Conservation (phyloP, 2,113 vertebrate genomes). For the Cheirogaleus medius region DNA sequence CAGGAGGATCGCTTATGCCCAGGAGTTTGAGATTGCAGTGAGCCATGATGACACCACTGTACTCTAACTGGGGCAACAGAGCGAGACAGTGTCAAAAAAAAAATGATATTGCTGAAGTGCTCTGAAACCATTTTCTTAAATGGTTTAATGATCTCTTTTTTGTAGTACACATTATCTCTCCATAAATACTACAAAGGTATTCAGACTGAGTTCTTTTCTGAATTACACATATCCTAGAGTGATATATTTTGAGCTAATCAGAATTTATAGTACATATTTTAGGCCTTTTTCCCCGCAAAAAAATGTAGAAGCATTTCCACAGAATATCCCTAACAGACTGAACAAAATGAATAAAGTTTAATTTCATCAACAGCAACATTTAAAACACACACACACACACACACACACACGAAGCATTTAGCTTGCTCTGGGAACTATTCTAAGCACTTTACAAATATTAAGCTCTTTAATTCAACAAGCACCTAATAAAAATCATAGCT, state of each 20-base stretch:
- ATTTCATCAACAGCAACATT: slow-evolving; percentile 13
- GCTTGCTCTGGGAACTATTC: neutral
- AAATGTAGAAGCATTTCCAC: neutral
- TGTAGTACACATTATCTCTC: slow-evolving; percentile 2
- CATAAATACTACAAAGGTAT: neutral
- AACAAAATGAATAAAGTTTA: slow-evolving; percentile 27
- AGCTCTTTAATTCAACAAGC: slow-evolving; percentile 44
- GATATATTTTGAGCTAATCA: slow-evolving; percentile 36
- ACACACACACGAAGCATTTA: neutral
- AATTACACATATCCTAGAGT: slow-evolving; percentile 13
- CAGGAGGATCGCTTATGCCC: too few species aligned
- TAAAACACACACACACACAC: neutral
- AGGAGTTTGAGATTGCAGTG: too few species aligned
- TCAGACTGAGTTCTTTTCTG: neutral
- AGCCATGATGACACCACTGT: too few species aligned
- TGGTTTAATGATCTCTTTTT: neutral
- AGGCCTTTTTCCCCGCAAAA: neutral
- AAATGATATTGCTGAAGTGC: neutral
- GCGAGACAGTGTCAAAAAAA: too few species aligned
- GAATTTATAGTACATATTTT: neutral
- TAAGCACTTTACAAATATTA: slow-evolving; percentile 42
- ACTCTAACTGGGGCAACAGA: too few species aligned
- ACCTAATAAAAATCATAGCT: slow-evolving; percentile 50
- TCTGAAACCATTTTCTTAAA: slow-evolving; percentile 47
- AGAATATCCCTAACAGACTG: slow-evolving; percentile 13